A percentile compares a stretch with the other conserved stretches of the same genome.
These are phyloP conservation scores for Rhaphigaster nebulosa DNA, from an alignment of 2,888 invertebrate species.

Conservation along the genomic window DNA sequence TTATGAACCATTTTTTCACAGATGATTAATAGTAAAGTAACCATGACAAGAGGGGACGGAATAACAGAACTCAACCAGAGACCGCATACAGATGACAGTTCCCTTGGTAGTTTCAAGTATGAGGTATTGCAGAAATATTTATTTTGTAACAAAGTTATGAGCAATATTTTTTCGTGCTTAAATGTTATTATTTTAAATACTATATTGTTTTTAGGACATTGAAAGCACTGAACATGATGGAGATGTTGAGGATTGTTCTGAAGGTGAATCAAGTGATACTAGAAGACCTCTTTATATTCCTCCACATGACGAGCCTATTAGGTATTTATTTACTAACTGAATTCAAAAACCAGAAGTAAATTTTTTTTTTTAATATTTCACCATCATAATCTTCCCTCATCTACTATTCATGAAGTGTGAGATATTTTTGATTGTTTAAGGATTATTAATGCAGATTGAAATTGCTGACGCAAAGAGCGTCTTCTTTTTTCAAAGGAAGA, in stretches of 20 bases:
- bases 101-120: conserved; percentile 78
- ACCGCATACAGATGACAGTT: conserved; percentile 79
- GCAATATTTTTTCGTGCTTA: neutral
- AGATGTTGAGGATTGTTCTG: conserved; percentile 88
- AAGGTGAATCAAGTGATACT: conserved; percentile 79
- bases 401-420: too few species aligned
- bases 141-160: neutral
- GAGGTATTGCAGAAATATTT: conserved; percentile 71
- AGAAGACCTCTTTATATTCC: conserved; percentile 79
- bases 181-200: neutral
- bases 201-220: conserved; percentile 69
- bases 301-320: conserved; percentile 75
- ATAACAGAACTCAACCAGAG: conserved; percentile 66
- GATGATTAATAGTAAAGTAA: conserved; percentile 69
- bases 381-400: neutral
- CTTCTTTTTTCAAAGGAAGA: too few species aligned
- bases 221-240: conserved; percentile 87
- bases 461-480: too few species aligned
- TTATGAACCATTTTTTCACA: conserved; percentile 62
- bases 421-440: too few species aligned
- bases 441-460: too few species aligned
- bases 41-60: conserved; percentile 69
- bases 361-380: neutral
- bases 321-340: conserved; percentile 67
- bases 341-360: neutral